These are phyloP conservation scores for Ceramica pisi DNA, from an alignment of 2,888 invertebrate genomes.

Conservation along the genomic window DNA sequence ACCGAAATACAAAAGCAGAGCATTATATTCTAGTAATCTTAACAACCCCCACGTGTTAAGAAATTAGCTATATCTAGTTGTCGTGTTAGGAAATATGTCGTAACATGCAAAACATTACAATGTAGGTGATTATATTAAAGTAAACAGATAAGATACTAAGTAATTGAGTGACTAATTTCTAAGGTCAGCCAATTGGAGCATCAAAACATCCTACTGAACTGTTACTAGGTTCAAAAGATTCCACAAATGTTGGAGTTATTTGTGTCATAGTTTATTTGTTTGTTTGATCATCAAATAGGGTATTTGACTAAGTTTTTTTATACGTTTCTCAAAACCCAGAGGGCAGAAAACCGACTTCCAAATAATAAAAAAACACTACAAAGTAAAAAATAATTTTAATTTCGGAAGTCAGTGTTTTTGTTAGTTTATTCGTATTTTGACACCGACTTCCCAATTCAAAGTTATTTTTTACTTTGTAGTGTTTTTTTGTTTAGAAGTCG, in stretches of 20 bases:
- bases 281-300: neutral
- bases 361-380: too few species aligned
- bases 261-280: slow-evolving; percentile 3
- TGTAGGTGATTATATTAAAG: slow-evolving; percentile 8
- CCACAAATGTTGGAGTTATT: slow-evolving; percentile 12
- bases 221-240: slow-evolving; percentile 16
- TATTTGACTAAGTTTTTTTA: too few species aligned
- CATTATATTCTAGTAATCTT: neutral
- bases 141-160: slow-evolving; percentile 45
- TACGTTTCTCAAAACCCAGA: too few species aligned
- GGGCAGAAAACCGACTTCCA: too few species aligned
- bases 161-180: slow-evolving; percentile 29
- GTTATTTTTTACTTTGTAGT: too few species aligned
- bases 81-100: slow-evolving; percentile 27
- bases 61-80: too few species aligned
- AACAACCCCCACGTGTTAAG: neutral
- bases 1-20: neutral
- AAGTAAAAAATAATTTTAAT: too few species aligned
- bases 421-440: too few species aligned
- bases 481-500: too few species aligned
- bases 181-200: slow-evolving; percentile 41
- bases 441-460: too few species aligned
- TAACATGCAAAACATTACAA: slow-evolving; percentile 26
- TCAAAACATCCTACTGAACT: slow-evolving; percentile 38
- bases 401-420: too few species aligned